Base-by-base conservation (phyloP, 35 echinoderm and acorn worm genomes). In the Hemicentrotus pulcherrimus region DNA sequence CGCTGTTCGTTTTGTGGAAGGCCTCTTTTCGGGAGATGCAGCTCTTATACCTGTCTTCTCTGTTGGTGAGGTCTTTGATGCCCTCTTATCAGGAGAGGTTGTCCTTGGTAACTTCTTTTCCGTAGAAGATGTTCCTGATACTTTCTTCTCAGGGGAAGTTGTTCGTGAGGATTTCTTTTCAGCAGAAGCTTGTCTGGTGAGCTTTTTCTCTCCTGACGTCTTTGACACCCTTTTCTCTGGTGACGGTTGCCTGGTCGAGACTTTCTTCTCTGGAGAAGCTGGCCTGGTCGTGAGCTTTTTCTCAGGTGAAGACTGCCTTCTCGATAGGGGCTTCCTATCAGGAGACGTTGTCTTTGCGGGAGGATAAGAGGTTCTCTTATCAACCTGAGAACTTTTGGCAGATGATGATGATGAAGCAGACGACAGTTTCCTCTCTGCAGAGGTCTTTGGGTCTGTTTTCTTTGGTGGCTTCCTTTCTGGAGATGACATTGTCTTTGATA, bases 121-220 rank as follows among this genome's bases (percentile, higher is more conserved):
- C 48, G 91, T 32, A 15, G 91, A 93, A 7, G 48, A 46, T 93
- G 46, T 93, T 24, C 94, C 85, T 86, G 86, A 41, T 16, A 28
- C 61, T 22, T 88, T 92, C 60, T 94, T 94, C 18, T 92, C 92
- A 86, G 92, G 91, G 48, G 95, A 87, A n/a, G 78, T 32, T 94
- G 85, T 59, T 86, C 91, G 32, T 3, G 55, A 71, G 22, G 31
- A 18, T 45, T 93, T 85, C 55, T 96, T 96, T 35, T 35, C 85
- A n/a, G 85, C 47, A 13, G 91, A 94, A 5, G 33, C 71, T 94
- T 86, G 46, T 52, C 92, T 32, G 11, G 46, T 59, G 31, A 88
- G 46, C 48, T 95, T 87, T 11, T 92, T 86, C 31, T 94, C 92
- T 19, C 31, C 22, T 61, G 94, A 33, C 22, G 48, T 52, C 28